phyloP scores from a whole-genome alignment of 2,797 vertebrate genomes.

The Heteromormyrus szaboi region DNA sequence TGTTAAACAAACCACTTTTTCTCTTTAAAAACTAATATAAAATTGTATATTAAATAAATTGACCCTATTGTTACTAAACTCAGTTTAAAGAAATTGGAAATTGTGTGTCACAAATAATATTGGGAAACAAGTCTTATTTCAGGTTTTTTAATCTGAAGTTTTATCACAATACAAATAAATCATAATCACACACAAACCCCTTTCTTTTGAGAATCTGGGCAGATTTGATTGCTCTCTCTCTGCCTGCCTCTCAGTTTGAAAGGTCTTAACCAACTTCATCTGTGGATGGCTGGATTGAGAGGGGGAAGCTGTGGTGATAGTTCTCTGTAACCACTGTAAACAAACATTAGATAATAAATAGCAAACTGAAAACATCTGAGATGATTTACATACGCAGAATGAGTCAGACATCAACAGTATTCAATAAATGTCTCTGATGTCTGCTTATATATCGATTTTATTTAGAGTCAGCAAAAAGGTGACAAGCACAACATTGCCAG shows the following conservation, averaged over 20 bases:
- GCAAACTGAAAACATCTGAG: background rate
- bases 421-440: background rate
- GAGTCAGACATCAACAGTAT: background rate
- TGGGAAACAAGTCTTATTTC: background rate
- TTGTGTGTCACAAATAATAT: background rate
- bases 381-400: background rate
- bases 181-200: background rate
- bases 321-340: conserved; percentile 31
- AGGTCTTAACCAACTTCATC: background rate
- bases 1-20: background rate
- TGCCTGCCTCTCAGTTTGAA: background rate
- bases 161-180: background rate
- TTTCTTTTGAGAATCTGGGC: background rate
- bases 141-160: background rate
- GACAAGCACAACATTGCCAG: background rate
- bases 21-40: background rate
- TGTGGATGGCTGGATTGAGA: background rate
- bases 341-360: conserved; percentile 30
- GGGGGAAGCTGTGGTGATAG: background rate
- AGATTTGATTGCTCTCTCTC: background rate
- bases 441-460: background rate
- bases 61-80: background rate
- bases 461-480: background rate
- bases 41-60: background rate
- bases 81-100: background rate